Base-by-base conservation (phyloP, 2,888 invertebrate species). In the Meliscaeva auricollis region DNA sequence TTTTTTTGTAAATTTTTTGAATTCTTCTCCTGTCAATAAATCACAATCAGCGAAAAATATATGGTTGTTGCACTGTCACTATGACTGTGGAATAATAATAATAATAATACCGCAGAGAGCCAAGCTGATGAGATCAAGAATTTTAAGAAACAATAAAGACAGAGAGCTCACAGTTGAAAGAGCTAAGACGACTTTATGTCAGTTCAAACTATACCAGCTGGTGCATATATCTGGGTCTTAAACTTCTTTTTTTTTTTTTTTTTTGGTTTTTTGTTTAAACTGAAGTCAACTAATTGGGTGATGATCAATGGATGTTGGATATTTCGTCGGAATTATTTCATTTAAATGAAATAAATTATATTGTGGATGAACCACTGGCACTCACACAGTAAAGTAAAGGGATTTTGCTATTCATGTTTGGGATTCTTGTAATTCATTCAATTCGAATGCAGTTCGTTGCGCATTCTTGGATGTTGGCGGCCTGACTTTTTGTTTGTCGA, bases 111-210 rank as follows among this genome's bases (percentile, higher is more conserved):
- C 13, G 3, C n/a, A n/a, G n/a, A 11, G 9, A 38, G 7, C 8
- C 6, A 22, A 54, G 52, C 38, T 48, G 69, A 48, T 46, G 69
- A 46, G 26, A 50, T 15, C 48, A 44, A 52, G 46, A 30, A 48
- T 26, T 35, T 22, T 22, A 50, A 38, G 32, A 58, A 38, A 32
- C 62, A 54, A 62, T 54, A 44, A 38, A 64, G 66, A 76, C 44
- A 20, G 58, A 35, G 56, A 54, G 56, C 56, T 70, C 64, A 54
- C 46, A 52, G 41, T 75, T 64, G 69, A 69, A 54, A 69, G 70
- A 70, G 73, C 81, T 85, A 85, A 85, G 81, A 85, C 80, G 85
- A 85, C 85, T 85, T 85, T 85, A 58, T 85, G 85, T 81, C 85
- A 81, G 50, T 35, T 41, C 54, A 46, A 38, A 58, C 46, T 20